These are phyloP conservation scores for Drosophila pachea DNA, from an alignment of 1,140 invertebrate species.

Conservation along the genomic window DNA sequence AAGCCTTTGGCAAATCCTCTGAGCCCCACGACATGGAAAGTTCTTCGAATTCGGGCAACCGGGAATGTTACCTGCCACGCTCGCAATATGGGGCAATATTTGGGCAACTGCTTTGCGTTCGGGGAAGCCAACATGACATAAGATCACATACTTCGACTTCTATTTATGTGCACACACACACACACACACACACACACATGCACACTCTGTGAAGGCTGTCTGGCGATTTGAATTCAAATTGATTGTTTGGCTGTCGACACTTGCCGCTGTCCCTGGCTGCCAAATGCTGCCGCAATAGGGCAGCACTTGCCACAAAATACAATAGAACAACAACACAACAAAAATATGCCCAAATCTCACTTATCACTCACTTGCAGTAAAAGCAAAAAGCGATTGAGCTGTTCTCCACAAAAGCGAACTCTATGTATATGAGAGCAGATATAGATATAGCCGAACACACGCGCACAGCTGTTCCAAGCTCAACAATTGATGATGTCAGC, in stretches of 20 bases:
- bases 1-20: conserved; percentile 33
- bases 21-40: conserved; percentile 4
- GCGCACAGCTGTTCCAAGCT: conserved; percentile 1
- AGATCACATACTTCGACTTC: conserved; percentile 16
- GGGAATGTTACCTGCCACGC: conserved; percentile 57
- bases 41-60: conserved; percentile 15
- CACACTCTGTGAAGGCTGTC: conserved; percentile 7
- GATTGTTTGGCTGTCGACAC: conserved; percentile 66
- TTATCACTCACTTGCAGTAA: conserved; percentile 18
- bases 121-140: conserved; percentile 36
- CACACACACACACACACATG: neutral
- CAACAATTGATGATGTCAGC: conserved; percentile 30
- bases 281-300: conserved; percentile 24
- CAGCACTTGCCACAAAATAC: conserved; percentile 31
- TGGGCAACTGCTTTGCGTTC: conserved; percentile 10
- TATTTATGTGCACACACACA: conserved; percentile 1
- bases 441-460: neutral
- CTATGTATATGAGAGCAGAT: neutral
- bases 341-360: neutral
- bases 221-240: conserved; percentile 64
- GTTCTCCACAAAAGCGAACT: conserved; percentile 8
- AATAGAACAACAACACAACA: conserved; percentile 5
- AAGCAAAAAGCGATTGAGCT: conserved; percentile 15
- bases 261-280: conserved; percentile 36
- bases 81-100: conserved; percentile 9